phyloP scores from a whole-genome alignment of 2,113 vertebrate species.

The Osmerus eperlanus region DNA sequence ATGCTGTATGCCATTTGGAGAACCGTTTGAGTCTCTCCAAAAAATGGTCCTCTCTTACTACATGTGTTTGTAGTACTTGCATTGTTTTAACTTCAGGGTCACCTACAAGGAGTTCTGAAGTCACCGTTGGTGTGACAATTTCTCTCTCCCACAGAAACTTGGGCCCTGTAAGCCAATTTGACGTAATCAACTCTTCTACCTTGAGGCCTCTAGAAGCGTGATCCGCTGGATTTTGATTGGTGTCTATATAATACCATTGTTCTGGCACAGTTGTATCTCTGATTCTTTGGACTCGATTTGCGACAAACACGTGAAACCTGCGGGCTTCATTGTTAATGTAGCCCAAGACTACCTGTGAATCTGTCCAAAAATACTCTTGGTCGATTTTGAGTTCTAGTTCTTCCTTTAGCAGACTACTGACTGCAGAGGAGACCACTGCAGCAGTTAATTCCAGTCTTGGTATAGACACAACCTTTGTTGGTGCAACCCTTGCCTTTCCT shows the following conservation, averaged over 20 bases:
- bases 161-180: not conserved
- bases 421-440: no score
- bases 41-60: not conserved
- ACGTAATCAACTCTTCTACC: no score
- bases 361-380: not conserved
- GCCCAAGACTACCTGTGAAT: not conserved
- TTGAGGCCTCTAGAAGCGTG: no score
- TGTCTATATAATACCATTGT: no score
- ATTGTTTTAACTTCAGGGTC: slow-evolving; percentile 11
- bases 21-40: slow-evolving; percentile 9
- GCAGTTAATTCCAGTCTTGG: no score
- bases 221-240: no score
- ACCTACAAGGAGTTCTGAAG: slow-evolving; percentile 11
- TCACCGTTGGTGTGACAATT: slow-evolving; percentile 7
- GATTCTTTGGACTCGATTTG: slow-evolving; percentile 7
- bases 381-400: not conserved
- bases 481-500: no score
- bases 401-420: no score
- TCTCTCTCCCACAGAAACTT: slow-evolving; percentile 2
- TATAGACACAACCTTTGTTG: no score
- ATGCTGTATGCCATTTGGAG: slow-evolving; percentile 16
- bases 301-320: slow-evolving; percentile 1
- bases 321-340: slow-evolving; percentile 1
- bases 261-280: not conserved
- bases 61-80: slow-evolving; percentile 20